Conservation (phyloP, 1,140 invertebrate species). For the Atta colombica region DNA sequence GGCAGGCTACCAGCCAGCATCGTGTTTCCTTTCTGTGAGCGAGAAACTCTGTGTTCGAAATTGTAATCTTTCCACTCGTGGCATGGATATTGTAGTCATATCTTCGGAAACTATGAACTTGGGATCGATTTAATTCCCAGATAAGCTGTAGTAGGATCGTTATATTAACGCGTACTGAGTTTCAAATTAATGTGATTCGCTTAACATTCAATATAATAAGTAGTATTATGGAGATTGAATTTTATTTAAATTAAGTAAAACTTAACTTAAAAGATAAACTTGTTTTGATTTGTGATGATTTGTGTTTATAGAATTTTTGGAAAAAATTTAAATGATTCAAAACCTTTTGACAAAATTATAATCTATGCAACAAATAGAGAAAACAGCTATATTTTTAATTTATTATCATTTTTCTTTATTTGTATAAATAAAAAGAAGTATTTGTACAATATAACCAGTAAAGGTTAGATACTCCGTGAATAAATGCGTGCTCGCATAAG, state of each 20-base stretch:
- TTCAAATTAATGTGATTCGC: constrained; percentile 38
- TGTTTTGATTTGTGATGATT: not conserved
- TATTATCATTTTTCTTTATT: too few species aligned
- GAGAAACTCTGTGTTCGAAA: constrained; percentile 54
- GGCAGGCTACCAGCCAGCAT: constrained; percentile 62
- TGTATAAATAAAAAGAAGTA: too few species aligned
- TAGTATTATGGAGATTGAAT: constrained; percentile 31
- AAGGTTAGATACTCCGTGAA: too few species aligned
- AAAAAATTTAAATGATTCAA: not conserved
- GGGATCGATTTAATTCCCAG: constrained; percentile 56
- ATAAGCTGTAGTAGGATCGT: constrained; percentile 45
- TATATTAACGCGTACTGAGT: constrained; percentile 14
- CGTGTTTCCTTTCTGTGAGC: constrained; percentile 67
- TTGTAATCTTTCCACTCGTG: constrained; percentile 48
- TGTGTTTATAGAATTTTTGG: not conserved
- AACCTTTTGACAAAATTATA: not conserved
- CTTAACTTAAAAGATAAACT: constrained; percentile 18
- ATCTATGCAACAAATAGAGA: not conserved
- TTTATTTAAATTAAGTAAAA: constrained; percentile 17
- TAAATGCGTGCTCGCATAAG: too few species aligned
- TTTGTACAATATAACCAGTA: too few species aligned
- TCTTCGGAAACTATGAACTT: constrained; percentile 55
- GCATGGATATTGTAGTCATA: constrained; percentile 5
- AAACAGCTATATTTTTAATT: not conserved
- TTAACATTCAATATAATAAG: constrained; percentile 36